Conservation (phyloP, 2,888 invertebrate genomes). For the Zaprionus bogoriensis region DNA sequence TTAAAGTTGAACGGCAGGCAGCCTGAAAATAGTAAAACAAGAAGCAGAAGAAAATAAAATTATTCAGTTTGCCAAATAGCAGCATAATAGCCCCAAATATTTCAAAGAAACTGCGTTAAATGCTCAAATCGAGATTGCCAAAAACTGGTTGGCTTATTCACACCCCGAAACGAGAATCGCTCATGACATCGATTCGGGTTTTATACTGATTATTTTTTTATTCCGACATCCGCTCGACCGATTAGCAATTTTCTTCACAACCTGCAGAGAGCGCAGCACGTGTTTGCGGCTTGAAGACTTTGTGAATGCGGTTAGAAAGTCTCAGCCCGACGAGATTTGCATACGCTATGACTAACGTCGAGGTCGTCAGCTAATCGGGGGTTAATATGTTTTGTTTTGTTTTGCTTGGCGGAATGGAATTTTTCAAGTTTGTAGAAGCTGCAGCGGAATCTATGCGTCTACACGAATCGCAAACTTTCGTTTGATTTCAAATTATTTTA, state of each 20-base stretch:
- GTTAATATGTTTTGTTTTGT: slow-evolving; percentile 31
- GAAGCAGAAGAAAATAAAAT: slow-evolving; percentile 10
- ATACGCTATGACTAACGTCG: slow-evolving; percentile 31
- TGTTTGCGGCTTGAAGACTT: slow-evolving; percentile 41
- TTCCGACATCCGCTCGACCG: background rate
- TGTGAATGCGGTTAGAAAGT: slow-evolving; percentile 73
- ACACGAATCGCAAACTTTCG: too few relatives aligned
- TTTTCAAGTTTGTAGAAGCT: background rate
- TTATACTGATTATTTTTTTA: slow-evolving; percentile 20
- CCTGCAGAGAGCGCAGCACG: slow-evolving; percentile 40
- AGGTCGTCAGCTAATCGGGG: slow-evolving; percentile 35
- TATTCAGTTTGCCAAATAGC: slow-evolving; percentile 30
- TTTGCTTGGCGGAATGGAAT: slow-evolving; percentile 17
- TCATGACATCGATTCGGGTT: slow-evolving; percentile 41
- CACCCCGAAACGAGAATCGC: slow-evolving; percentile 38
- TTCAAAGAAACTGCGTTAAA: background rate
- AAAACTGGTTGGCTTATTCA: slow-evolving; percentile 56
- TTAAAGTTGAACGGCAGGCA: slow-evolving; percentile 54
- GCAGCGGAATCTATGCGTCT: too few relatives aligned
- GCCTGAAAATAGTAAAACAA: slow-evolving; percentile 41
- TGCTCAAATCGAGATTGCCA: background rate
- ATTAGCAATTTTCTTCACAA: slow-evolving; percentile 37
- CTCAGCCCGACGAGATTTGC: slow-evolving; percentile 47
- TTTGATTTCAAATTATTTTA: background rate
- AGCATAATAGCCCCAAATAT: slow-evolving; percentile 15